Evolutionary conservation across 2,113 vertebrate genomes (phyloP).

Genomic region (Athene noctua): DNA sequence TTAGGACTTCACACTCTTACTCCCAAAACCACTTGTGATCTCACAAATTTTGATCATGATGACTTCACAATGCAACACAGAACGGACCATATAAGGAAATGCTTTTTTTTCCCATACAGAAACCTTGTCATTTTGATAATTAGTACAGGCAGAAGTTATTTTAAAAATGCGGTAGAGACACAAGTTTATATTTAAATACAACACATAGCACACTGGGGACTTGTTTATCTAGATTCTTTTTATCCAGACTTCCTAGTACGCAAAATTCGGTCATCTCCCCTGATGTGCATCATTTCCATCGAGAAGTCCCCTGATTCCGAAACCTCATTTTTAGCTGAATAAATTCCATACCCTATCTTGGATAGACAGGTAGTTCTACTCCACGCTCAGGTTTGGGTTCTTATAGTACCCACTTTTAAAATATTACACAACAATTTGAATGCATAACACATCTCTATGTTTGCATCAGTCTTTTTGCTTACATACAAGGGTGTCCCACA

Average conservation of each 20-base stretch:
- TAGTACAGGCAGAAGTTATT: neutral
- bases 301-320: neutral
- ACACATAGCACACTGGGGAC: neutral
- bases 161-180: neutral
- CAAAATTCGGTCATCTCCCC: neutral
- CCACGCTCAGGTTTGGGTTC: neutral
- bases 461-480: accelerated
- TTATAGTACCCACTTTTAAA: neutral
- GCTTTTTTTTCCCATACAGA: neutral
- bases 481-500: neutral
- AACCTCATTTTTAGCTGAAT: neutral
- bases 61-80: neutral
- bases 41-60: neutral
- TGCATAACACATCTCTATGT: neutral
- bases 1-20: neutral
- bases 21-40: neutral
- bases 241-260: neutral
- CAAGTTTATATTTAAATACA: neutral
- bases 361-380: neutral
- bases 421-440: neutral
- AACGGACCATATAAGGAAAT: neutral
- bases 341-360: neutral
- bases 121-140: neutral
- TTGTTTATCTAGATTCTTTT: neutral
- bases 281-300: neutral